Evolutionary conservation across 2,888 invertebrate species (phyloP), one percentile per base, ranked within the genome.

Genomic region (Tinea pellionella): DNA sequence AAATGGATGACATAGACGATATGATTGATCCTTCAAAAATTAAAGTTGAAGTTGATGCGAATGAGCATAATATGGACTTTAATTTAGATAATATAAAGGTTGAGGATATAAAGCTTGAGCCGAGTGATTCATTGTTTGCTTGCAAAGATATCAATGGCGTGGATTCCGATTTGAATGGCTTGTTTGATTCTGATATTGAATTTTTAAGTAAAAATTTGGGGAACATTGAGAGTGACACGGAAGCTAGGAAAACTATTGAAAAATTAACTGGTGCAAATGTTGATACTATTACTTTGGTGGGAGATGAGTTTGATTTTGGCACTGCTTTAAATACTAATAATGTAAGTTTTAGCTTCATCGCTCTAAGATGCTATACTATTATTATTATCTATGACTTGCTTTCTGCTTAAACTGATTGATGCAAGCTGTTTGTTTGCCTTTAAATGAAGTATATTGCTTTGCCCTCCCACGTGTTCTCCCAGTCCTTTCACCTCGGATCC

Each of bases 211-310:
- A 85, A 19, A 88, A 88, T 64, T 69, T 88, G 65, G 86, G 84
- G 0, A 83, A 87, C 64, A 88, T 88, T 61, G 88, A 88, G 62
- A 88, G 86, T 68, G 88, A 88, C 61, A 83, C 87, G 0, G 88
- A 88, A 63, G 88, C 87, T 0, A 78, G 88, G 53, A 88, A 88
- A 66, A 84, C 88, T n/a, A 87, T 88, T 61, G 88, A 88, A 65
- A 88, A 86, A 61, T 65, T 88, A 61, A 87, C 88, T 0, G 88
- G 86, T 8, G 83, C 84, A 3, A 83, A 86, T 69, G 78, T 85
- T 3, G 87, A 88, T 62, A 82, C 83, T 0, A 77, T 88, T 9
- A 83, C 84, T 4, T 72, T 88, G 63, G 84, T 85, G 61, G 84
- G 86, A 0, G 87, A 87, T 62, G 87, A 87, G 68, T 87, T 87